phyloP scores from a whole-genome alignment of 2,797 vertebrate species.

The Pipistrellus nathusii region DNA sequence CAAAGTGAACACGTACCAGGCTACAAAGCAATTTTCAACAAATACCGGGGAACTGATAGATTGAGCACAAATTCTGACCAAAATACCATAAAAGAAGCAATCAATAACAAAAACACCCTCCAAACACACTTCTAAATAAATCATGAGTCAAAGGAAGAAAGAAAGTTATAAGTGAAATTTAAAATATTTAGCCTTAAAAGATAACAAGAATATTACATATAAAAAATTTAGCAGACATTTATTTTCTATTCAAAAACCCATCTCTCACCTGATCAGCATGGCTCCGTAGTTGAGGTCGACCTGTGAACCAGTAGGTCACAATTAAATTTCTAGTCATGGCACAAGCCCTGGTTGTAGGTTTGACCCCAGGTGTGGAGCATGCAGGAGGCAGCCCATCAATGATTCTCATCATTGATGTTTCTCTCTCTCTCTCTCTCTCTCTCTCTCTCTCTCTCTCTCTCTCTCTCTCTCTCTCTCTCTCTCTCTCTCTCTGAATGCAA shows the following conservation, averaged over 20 bases:
- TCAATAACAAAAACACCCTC: not conserved
- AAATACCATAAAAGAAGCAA: not conserved
- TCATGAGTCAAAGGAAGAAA: not conserved
- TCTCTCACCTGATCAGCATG: not conserved
- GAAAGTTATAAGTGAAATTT: not conserved
- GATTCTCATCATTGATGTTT: not conserved
- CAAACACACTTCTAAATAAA: not conserved
- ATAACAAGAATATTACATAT: not conserved
- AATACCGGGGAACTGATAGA: constrained; percentile 16
- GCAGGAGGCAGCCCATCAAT: not conserved
- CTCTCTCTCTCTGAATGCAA: not conserved
- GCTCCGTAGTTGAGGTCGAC: not conserved
- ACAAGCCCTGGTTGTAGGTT: not conserved
- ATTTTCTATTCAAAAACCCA: not conserved
- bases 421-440: not conserved
- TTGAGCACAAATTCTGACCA: constrained; percentile 31
- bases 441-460: not conserved
- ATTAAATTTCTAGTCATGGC: not conserved
- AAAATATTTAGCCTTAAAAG: not conserved
- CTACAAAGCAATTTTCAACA: constrained; percentile 22
- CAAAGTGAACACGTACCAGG: not conserved
- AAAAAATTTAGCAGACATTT: not conserved
- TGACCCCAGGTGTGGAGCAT: not conserved
- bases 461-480: not conserved
- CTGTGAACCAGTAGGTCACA: no score